Base-by-base conservation (phyloP, 2,888 invertebrate genomes). In the Drosophila diplacantha region DNA sequence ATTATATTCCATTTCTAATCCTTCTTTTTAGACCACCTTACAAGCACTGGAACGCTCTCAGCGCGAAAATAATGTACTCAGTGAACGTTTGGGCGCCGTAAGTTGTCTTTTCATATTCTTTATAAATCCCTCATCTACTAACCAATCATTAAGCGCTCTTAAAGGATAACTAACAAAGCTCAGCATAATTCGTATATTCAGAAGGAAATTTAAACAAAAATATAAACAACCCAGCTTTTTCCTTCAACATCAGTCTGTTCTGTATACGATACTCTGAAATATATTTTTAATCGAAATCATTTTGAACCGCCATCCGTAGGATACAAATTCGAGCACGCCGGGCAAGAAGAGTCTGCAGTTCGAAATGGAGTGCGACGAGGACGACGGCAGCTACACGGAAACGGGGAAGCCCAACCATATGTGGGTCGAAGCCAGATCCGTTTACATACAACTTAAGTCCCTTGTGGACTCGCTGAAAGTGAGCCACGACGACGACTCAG, bases 291-390 rank as follows among this genome's bases (percentile, higher is more conserved):
- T 16, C 11, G 5, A 31, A 26, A 14, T 26, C 16, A 39, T n/a
- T 39, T 35, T 18, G 5, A 5, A 58, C 26, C 57, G n/a, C 43
- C 16, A 12, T 22, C 38, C 34, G 14, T 49, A 86, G 86, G 87
- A 87, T 58, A 74, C 82, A 20, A 86, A 85, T 60, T 86, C 86
- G 5, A 85, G 74, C 54, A 79, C 82, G 57, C 79, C 85, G 74
- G 86, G 89, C 74, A 82, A 89, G 85, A 85, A 90, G 86, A 96
- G 96, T 22, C 91, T 97, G 62, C 94, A 95, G 85, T 95, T 95
- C 72, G 97, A 97, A 90, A 95, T 97, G 93, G 96, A 96, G 87
- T 92, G 94, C 51, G 92, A 92, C 74, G 94, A 94, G 64, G 92
- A 91, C n/a, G 90, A 91, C 46, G 88, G 88, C 9, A 89, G 88